Evolutionary conservation across 1,140 invertebrate genomes (phyloP).

Genomic region (Neodiprion pinetum): DNA sequence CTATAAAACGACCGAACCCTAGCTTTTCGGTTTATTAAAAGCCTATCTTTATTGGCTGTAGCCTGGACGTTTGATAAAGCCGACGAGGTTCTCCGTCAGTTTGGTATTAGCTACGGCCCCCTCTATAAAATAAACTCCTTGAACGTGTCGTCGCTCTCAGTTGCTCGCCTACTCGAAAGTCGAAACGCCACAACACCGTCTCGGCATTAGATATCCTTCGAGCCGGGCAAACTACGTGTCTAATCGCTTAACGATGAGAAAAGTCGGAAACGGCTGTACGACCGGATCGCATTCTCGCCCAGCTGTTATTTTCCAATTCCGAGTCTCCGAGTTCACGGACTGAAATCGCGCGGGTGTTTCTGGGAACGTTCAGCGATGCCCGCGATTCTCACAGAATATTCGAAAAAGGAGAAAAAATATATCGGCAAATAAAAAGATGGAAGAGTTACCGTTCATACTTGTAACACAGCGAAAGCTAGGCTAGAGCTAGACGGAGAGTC

Average conservation of each 20-base stretch:
- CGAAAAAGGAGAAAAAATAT: no score
- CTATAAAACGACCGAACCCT: not conserved
- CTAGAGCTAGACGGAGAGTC: no score
- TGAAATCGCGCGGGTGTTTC: no score
- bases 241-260: constrained; percentile 50
- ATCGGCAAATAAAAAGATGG: no score
- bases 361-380: no score
- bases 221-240: constrained; percentile 13
- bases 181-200: not conserved
- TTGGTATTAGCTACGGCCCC: not conserved
- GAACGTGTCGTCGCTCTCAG: not conserved
- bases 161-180: no score
- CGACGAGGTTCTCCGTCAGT: not conserved
- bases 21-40: constrained; percentile 8
- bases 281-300: constrained; percentile 23
- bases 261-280: constrained; percentile 29
- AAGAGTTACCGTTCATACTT: no score
- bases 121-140: constrained; percentile 13
- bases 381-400: no score
- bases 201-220: not conserved
- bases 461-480: no score
- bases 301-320: constrained; percentile 25
- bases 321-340: not conserved
- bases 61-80: constrained; percentile 3
- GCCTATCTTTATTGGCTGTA: not conserved